phyloP scores from a whole-genome alignment of 1,140 invertebrate species.

The Teleopsis dalmanni region DNA sequence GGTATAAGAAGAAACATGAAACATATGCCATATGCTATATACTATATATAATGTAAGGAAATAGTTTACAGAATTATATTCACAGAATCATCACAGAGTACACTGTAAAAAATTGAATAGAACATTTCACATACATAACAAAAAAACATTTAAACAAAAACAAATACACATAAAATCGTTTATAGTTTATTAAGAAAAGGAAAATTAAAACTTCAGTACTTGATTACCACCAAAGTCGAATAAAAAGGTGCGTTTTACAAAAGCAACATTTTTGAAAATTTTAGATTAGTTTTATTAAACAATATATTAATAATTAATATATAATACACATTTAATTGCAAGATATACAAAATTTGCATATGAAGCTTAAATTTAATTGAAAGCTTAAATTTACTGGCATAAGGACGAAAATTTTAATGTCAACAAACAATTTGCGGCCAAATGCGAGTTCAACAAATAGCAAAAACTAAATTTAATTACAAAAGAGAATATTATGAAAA shows the following conservation, averaged over 20 bases:
- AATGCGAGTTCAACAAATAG: no score
- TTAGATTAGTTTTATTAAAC: neutral
- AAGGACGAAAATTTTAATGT: no score
- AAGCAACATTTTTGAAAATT: neutral
- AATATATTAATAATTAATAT: neutral
- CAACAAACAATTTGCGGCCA: no score
- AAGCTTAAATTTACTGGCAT: no score
- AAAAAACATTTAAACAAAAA: slow-evolving; percentile 1
- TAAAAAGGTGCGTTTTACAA: slow-evolving; percentile 13
- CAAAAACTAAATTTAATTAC: no score
- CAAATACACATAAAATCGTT: neutral
- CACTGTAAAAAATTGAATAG: neutral
- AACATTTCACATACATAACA: neutral
- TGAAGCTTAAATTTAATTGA: no score
- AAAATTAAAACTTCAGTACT: no score
- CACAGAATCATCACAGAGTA: neutral
- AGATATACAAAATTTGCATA: no score
- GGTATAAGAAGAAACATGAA: neutral
- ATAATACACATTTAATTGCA: no score
- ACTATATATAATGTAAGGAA: neutral
- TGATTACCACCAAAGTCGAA: no score
- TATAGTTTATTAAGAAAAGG: neutral
- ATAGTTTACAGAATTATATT: neutral
- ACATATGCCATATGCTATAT: slow-evolving; percentile 4
- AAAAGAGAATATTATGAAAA: no score